Base-by-base conservation (phyloP, 2,113 vertebrate genomes). In the Capra hircus region DNA sequence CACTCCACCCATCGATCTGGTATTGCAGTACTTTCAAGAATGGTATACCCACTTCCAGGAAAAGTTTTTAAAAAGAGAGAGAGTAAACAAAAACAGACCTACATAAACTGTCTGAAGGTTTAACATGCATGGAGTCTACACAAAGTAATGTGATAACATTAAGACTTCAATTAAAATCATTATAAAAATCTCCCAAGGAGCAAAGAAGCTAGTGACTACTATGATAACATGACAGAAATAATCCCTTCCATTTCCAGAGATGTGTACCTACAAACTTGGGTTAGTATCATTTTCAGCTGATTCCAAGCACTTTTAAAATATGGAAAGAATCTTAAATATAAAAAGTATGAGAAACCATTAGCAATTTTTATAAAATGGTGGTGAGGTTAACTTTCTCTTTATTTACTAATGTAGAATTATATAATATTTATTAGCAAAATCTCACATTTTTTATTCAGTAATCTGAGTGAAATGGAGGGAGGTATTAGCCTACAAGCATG, bases 241-340 rank as follows among this genome's bases (percentile, higher is more conserved):
- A 77, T 62, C 23, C 40, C 30, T 17, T 88, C 28, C 25, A 87
- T 83, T 96, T 96, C 23, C 55, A 30, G 57, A 64, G 9, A 91
- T 86, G 14, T 23, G 5, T 45, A 85, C n/a, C 74, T 86, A 84
- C 8, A 53, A 94, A 96, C 23, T 19, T 91, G 28, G 17, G 33
- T 83, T 10, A 94, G 8, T 96, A 93, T 81, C 11, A 96, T 64
- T 88, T 92, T 93, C 21, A 95, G 33, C n/a, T 80, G 30, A 93
- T 52, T 92, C 40, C 67, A 86, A 78, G 7, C 43, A 95, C 62
- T 93, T 87, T 82, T 7, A 96, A 97, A 92, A 88, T 82, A 81
- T 8, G 16, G 5, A 30, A 92, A 64, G 11, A 91, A 89, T 55
- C 12, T 84, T 95, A 86, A 74, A 93, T 59, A 16, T 77, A 77